Base-by-base conservation (phyloP, 2,113 vertebrate species). In the Otis tarda region DNA sequence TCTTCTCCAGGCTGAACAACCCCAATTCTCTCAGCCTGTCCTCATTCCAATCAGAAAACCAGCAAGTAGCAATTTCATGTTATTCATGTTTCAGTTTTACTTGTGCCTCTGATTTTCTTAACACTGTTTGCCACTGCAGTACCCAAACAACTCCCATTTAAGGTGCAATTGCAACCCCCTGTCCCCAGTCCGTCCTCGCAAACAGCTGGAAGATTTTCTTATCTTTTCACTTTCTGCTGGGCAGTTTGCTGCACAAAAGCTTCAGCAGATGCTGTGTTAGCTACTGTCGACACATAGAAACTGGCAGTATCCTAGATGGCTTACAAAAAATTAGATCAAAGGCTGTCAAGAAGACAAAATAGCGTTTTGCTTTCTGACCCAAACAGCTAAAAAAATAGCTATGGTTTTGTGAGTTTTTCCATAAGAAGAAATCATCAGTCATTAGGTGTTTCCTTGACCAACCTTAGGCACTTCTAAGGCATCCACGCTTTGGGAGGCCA, bases 401-500 rank as follows among this genome's bases (percentile, higher is more conserved):
- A 30, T 1, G 2, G 8, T 55, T 13, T 57, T 65, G 25, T 50
- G 37, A 4, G 3, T 4, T 88, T 82, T 85, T 28, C 57, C 22
- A 3, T n/a, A n/a, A 61, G 85, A 81, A 74, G 53, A 65, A 69
- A 43, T 4, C 10, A 1, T 7, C 30, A 45, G 33, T 41, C 0
- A 0, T 79, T 31, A 50, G 23, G 9, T 78, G 25, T 64, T 79
- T 71, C 6, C 35, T 33, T 55, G 41, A 18, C 33, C 0, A 0
- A 3, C 43, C 57, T 63, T 20, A 71, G 39, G 47, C 78, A 31
- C 20, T 10, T 33, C 25, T 56, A n/a, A 18, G 82, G 24, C 37
- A 63, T 33, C 14, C 23, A 21, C 0, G 1, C 4, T 74, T 43
- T 59, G 41, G 55, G 19, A 68, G 9, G 15, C 59, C 55, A 61